Conservation (phyloP, 2,113 vertebrate species). For the Smithornis capensis region DNA sequence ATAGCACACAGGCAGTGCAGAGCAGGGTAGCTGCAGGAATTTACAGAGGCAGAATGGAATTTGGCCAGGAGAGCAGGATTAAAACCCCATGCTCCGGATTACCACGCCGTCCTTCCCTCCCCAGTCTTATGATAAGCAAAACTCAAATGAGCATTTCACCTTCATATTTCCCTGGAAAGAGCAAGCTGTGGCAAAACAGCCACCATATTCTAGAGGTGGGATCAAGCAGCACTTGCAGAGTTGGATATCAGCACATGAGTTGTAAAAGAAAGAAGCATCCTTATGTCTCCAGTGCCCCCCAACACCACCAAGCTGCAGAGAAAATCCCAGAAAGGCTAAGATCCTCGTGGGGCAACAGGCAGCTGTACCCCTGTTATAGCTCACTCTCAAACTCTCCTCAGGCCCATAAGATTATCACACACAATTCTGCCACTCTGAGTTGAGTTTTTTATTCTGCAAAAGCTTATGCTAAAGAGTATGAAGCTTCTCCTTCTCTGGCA, state of each 20-base stretch:
- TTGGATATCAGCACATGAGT: not conserved
- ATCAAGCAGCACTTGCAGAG: not conserved
- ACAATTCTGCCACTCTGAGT: not conserved
- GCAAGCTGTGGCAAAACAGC: not conserved
- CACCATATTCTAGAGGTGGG: not conserved
- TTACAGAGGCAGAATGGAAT: constrained; percentile 61
- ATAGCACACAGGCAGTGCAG: constrained; percentile 3
- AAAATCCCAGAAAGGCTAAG: not conserved
- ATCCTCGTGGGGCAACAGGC: not conserved
- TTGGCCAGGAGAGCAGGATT: constrained; percentile 28
- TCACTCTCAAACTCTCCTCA: not conserved
- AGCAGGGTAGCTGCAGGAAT: constrained; percentile 20
- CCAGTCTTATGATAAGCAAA: not conserved
- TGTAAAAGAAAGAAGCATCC: not conserved
- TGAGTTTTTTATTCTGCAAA: not conserved
- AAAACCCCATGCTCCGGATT: constrained; percentile 53
- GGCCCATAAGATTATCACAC: not conserved
- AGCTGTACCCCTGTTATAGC: not conserved
- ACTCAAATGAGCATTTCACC: not conserved
- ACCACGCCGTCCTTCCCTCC: not conserved
- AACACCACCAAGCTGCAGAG: not conserved
- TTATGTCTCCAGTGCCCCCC: not conserved
- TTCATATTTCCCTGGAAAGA: not conserved
- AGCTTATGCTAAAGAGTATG: not conserved
- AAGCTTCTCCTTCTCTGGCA: not conserved